Conservation (phyloP, 64 coral and sea anemone species). For the Montipora capricornis region DNA sequence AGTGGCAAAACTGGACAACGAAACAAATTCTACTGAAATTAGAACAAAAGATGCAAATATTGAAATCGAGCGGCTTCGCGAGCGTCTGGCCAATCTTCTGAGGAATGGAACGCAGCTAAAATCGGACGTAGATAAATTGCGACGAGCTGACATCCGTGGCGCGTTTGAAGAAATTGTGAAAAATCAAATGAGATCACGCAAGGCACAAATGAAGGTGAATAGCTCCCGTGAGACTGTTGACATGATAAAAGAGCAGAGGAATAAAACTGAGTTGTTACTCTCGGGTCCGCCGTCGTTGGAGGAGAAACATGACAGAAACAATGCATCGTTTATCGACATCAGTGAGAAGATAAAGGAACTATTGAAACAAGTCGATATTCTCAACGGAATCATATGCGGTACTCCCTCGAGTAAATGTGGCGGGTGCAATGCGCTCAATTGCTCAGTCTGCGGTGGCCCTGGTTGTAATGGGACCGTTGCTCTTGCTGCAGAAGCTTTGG, state of each 20-base stretch:
- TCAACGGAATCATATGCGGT: constrained; percentile 85
- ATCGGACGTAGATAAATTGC: constrained; percentile 51
- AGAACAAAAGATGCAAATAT: constrained; percentile 51
- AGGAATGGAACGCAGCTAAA: constrained; percentile 57
- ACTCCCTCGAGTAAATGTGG: constrained; percentile 80
- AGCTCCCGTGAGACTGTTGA: constrained; percentile 54
- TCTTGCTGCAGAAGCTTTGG: constrained; percentile 61
- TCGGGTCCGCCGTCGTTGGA: constrained; percentile 55
- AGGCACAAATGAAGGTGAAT: constrained; percentile 66
- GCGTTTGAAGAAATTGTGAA: constrained; percentile 76
- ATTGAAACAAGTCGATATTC: constrained; percentile 50
- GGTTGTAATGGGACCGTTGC: constrained; percentile 75
- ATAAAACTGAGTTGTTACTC: constrained; percentile 29
- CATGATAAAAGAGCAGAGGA: constrained; percentile 22
- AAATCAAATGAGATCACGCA: constrained; percentile 66
- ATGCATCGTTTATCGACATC: constrained; percentile 17
- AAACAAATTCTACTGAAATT: constrained; percentile 32
- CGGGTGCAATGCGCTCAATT: constrained; percentile 65
- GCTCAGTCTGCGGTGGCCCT: constrained; percentile 81
- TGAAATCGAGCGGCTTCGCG: constrained; percentile 69
- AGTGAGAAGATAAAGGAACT: constrained; percentile 65
- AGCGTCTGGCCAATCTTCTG: constrained; percentile 59
- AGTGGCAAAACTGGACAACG: not conserved
- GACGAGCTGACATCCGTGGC: constrained; percentile 50
- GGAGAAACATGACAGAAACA: constrained; percentile 53